Evolutionary conservation across 2,113 vertebrate genomes (phyloP), one percentile per base, ranked within the genome.

Genomic region (Tragelaphus buxtoni): DNA sequence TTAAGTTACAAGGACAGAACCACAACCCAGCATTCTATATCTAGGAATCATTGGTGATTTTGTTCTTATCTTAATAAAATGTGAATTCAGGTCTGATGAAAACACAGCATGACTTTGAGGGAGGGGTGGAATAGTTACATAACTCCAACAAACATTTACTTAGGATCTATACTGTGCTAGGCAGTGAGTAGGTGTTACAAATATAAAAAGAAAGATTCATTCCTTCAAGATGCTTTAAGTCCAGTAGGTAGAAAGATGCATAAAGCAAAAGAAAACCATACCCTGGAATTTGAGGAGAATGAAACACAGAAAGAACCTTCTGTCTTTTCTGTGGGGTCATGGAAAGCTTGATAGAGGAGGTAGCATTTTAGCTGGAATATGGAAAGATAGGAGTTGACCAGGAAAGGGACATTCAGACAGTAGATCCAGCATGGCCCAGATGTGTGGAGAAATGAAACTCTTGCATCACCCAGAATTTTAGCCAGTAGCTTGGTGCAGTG

Each of bases 1-100:
- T 89, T 61, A 93, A 95, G 88, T 95, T 61, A 76, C 79, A 92
- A 97, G 74, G 45, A 92, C 72, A 93, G 8, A 84, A 60, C 7
- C 74, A n/a, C 58, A 87, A 63, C 51, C 24, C 30, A 72, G 72
- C 32, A 56, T 91, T 93, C 79, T 94, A 11, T 47, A 80, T 17
- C 79, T 93, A 69, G 26, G 49, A 93, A 94, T 74, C 58, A 3
- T 17, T 83, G 56, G 51, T 74, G 63, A 35, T 79, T 83, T 82
- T 74, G 32, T 26, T 91, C 26, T 93, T 39, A 89, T 83, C 80
- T 83, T 89, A 79, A 93, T 81, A 90, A 93, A 97, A 87, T 72
- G n/a, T 92, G 32, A 94, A 63, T 94, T 51, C 20, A 60, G 35
- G 80, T 3, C 39, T 69, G 35, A 97, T 77, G 49, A 93, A 96